Evolutionary conservation across 2,797 vertebrate genomes (phyloP).

Genomic region (Nasua narica): DNA sequence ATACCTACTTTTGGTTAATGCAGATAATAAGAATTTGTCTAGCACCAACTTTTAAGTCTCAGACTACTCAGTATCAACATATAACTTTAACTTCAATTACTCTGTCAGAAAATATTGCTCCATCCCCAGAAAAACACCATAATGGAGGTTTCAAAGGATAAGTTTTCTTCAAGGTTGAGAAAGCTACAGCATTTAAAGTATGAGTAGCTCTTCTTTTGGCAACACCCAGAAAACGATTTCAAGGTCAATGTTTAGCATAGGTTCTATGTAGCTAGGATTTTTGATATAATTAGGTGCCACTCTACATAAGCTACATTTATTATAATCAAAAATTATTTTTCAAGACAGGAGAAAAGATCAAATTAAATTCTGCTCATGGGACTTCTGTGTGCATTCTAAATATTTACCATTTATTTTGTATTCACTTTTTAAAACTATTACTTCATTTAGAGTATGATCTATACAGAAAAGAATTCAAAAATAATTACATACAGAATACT

Average conservation of each 20-base stretch:
- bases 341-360: not conserved
- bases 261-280: not conserved
- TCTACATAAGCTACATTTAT: not conserved
- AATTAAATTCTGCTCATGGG: not conserved
- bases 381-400: not conserved
- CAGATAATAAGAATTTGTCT: constrained; percentile 32
- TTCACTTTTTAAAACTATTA: not conserved
- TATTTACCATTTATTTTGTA: not conserved
- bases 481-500: not conserved
- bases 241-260: constrained; percentile 24
- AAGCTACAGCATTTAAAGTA: not conserved
- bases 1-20: not conserved
- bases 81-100: not conserved
- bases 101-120: constrained; percentile 48
- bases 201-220: constrained; percentile 6
- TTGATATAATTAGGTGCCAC: not conserved
- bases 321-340: constrained; percentile 29
- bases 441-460: not conserved
- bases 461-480: not conserved
- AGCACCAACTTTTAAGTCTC: constrained; percentile 13
- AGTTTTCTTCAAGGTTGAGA: constrained; percentile 12
- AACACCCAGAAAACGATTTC: not conserved
- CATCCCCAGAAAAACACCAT: not conserved
- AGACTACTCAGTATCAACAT: not conserved
- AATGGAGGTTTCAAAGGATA: not conserved